Conservation (phyloP, 1,140 invertebrate genomes). For the Sminthurides bifidus region DNA sequence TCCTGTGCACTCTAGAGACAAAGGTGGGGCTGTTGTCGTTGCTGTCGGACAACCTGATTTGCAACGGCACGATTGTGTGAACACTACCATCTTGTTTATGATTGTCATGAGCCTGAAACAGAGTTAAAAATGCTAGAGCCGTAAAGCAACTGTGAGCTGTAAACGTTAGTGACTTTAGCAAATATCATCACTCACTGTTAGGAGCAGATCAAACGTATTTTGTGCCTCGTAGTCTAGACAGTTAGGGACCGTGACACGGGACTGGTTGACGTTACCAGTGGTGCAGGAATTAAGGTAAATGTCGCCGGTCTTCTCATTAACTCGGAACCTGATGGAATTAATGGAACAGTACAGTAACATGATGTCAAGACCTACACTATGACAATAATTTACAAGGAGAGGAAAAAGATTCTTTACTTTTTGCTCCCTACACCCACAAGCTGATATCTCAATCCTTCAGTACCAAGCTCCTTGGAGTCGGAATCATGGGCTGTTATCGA, state of each 20-base stretch:
- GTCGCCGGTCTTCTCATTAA: slow-evolving; percentile 52
- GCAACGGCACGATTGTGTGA: slow-evolving; percentile 53
- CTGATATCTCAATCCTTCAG: slow-evolving; percentile 69
- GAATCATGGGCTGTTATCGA: slow-evolving; percentile 68
- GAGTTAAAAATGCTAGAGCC: not conserved
- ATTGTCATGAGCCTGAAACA: slow-evolving; percentile 54
- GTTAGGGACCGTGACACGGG: slow-evolving; percentile 34
- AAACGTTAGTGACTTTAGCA: not conserved
- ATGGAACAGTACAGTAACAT: slow-evolving; percentile 43
- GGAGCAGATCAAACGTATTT: slow-evolving; percentile 68
- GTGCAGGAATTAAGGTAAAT: slow-evolving; percentile 67
- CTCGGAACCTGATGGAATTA: slow-evolving; percentile 42
- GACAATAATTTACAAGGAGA: not conserved
- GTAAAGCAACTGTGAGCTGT: not conserved
- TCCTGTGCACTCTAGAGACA: not conserved
- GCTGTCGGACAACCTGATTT: slow-evolving; percentile 60
- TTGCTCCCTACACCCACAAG: slow-evolving; percentile 71
- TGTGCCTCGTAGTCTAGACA: slow-evolving; percentile 81
- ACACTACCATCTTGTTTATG: slow-evolving; percentile 29
- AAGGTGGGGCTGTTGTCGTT: slow-evolving; percentile 80
- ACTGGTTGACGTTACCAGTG: not conserved
- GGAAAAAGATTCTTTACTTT: slow-evolving; percentile 37
- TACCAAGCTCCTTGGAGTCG: slow-evolving; percentile 66
- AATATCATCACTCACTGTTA: slow-evolving; percentile 48
- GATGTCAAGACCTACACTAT: not conserved